These are phyloP conservation scores for Heterocephalus glaber DNA, from an alignment of 2,113 vertebrate genomes.

Conservation along the genomic window DNA sequence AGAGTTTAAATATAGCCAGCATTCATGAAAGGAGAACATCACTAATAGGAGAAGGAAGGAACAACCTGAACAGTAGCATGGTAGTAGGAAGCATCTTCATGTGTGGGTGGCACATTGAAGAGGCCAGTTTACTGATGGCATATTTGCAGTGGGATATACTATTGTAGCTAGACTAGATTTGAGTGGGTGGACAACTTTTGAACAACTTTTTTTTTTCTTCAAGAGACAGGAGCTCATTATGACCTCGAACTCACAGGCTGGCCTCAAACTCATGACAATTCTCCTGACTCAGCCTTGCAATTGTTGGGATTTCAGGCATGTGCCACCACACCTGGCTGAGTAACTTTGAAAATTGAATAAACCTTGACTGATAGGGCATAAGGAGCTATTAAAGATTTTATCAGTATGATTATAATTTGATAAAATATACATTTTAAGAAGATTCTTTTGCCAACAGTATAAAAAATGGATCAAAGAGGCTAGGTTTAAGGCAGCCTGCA, in stretches of 20 bases:
- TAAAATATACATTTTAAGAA: neutral
- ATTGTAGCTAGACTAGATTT: neutral
- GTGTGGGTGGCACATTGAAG: neutral
- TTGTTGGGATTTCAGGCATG: neutral
- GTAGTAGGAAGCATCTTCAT: neutral
- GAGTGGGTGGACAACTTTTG: neutral
- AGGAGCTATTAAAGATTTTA: neutral
- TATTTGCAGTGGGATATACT: neutral
- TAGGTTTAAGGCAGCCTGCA: neutral
- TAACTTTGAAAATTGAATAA: neutral
- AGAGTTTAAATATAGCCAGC: neutral
- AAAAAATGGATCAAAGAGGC: neutral
- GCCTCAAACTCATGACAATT: neutral
- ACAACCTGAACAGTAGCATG: no score
- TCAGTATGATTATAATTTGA: neutral
- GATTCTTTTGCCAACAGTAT: slow-evolving; percentile 26
- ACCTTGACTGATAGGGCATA: neutral
- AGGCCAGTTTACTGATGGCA: neutral
- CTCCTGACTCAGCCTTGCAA: neutral
- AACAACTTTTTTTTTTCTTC: neutral
- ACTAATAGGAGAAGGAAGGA: neutral
- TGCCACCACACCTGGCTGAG: neutral
- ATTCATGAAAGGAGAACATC: neutral
- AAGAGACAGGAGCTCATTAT: neutral
- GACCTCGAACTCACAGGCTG: neutral